Percentiles rank a stretch among this genome's conserved stretches.
phyloP scores from a whole-genome alignment of 2,888 invertebrate species.

The Pristionchus mayeri region DNA sequence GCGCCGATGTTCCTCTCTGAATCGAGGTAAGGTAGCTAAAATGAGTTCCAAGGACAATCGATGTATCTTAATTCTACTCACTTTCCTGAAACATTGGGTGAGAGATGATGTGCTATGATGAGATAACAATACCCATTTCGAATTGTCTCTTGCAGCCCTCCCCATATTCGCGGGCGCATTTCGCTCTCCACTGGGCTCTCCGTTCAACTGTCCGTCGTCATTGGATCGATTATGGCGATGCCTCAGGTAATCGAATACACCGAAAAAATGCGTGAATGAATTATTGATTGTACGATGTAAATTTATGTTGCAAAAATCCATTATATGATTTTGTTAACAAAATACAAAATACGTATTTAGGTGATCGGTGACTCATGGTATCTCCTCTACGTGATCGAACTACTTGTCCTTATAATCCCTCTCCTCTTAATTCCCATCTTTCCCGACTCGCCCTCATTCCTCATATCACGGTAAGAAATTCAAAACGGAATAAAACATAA shows the following conservation, averaged over 20 bases:
- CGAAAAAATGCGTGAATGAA: too few species aligned
- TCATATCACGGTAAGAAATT: not conserved
- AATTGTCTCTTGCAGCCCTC: slow-evolving; percentile 61
- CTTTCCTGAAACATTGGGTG: too few species aligned
- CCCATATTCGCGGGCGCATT: slow-evolving; percentile 62
- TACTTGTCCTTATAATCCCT: not conserved
- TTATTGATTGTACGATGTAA: too few species aligned
- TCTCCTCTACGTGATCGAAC: slow-evolving; percentile 61
- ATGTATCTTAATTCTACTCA: too few species aligned
- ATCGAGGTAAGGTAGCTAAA: too few species aligned
- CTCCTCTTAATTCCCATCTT: slow-evolving; percentile 3
- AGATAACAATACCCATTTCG: too few species aligned
- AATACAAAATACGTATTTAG: too few species aligned
- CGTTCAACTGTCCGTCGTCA: slow-evolving; percentile 62
- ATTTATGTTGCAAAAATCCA: too few species aligned
- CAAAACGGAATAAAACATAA: too few species aligned
- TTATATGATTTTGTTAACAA: too few species aligned
- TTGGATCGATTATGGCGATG: slow-evolving; percentile 67
- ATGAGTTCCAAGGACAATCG: too few species aligned
- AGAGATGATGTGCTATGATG: too few species aligned
- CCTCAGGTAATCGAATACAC: slow-evolving; percentile 59
- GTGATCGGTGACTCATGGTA: slow-evolving; percentile 64
- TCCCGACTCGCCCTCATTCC: not conserved
- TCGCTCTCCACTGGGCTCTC: slow-evolving; percentile 65
- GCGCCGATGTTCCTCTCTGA: slow-evolving; percentile 62